phyloP scores from a whole-genome alignment of 2,888 invertebrate species.

The Pteria penguin region DNA sequence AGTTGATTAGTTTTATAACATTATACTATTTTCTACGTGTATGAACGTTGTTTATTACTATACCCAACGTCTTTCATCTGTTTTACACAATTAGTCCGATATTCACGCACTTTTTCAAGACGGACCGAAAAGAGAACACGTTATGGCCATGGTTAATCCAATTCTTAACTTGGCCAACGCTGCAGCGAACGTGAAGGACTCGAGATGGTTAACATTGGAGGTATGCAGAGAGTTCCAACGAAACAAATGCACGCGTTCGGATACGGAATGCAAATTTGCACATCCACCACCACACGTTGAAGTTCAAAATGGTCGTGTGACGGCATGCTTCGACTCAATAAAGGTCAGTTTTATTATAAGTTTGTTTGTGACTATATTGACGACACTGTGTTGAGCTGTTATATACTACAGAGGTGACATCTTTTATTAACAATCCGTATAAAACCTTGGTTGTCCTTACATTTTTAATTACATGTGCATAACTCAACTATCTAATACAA shows the following conservation, averaged over 20 bases:
- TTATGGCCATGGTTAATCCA: conserved; percentile 74
- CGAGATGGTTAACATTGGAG: conserved; percentile 99
- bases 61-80: neutral
- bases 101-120: neutral
- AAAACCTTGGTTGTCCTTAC: no score
- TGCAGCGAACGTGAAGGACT: conserved; percentile 87
- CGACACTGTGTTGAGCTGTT: no score
- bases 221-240: conserved; percentile 98
- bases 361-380: no score
- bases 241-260: conserved; percentile 99
- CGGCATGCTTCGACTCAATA: conserved; percentile 99
- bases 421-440: no score
- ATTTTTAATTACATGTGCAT: no score
- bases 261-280: conserved; percentile 99
- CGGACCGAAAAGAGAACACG: conserved; percentile 13
- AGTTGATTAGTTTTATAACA: no score
- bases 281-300: conserved; percentile 99
- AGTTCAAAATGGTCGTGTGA: conserved; percentile 99
- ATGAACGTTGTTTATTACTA: no score
- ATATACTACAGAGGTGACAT: no score
- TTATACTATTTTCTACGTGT: no score
- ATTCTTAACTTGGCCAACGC: conserved; percentile 61
- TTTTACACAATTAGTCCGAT: neutral
- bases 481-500: no score
- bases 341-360: conserved; percentile 94